These are phyloP conservation scores for Spea multiplicata DNA, from an alignment of 2,113 vertebrate genomes.

Conservation along the genomic window DNA sequence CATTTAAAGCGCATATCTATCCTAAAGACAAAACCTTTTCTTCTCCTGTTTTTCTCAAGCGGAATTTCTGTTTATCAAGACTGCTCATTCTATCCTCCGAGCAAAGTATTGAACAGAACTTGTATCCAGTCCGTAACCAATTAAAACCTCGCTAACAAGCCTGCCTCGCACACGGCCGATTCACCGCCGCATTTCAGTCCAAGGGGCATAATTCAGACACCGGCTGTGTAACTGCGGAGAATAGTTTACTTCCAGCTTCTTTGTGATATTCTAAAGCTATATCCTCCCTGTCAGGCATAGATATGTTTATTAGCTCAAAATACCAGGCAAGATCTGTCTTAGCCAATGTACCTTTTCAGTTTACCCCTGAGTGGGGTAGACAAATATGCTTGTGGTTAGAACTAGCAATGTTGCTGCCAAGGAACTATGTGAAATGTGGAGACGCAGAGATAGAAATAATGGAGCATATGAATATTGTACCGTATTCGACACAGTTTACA, in stretches of 20 bases:
- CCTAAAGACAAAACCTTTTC: no score
- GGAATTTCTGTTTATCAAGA: not conserved
- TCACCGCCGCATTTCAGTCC: not conserved
- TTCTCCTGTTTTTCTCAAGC: not conserved
- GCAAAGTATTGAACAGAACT: constrained; percentile 11
- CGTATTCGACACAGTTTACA: no score
- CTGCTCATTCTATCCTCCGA: constrained; percentile 17
- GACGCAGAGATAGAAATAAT: not conserved
- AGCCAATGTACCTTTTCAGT: not conserved
- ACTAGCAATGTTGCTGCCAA: not conserved
- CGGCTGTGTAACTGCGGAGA: not conserved
- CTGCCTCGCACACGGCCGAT: not conserved
- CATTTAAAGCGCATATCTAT: no score
- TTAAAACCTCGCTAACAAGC: constrained; percentile 31
- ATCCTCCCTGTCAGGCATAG: not conserved
- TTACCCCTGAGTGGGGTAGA: not conserved
- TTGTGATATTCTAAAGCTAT: not conserved
- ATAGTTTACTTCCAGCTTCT: not conserved
- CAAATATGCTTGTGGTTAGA: not conserved
- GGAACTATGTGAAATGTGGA: not conserved
- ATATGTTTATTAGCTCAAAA: not conserved
- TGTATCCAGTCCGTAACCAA: constrained; percentile 27
- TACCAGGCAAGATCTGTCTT: not conserved
- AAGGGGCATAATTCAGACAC: constrained; percentile 1
- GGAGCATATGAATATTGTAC: no score